A percentile compares a stretch with the other conserved stretches of the same genome.
Conservation (phyloP, 2,797 vertebrate species). For the Gymnopithys bicolor region DNA sequence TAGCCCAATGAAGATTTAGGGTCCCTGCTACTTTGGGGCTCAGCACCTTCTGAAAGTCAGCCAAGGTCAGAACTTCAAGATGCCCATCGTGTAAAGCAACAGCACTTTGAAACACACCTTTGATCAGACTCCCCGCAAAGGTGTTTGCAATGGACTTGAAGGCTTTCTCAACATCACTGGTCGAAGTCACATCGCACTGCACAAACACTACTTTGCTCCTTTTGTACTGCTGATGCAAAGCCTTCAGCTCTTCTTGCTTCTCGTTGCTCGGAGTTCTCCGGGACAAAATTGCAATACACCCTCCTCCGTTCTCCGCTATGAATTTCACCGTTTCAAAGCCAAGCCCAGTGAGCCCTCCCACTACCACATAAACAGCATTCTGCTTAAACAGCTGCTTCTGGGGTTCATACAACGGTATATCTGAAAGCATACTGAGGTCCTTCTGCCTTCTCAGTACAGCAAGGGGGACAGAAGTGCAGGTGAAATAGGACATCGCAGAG, state of each 20-base stretch:
- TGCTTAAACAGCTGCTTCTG: conserved; percentile 76
- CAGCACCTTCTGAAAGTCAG: conserved; percentile 84
- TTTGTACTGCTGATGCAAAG: conserved; percentile 69
- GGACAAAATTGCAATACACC: conserved; percentile 81
- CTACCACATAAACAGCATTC: conserved; percentile 82
- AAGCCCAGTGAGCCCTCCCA: conserved; percentile 86
- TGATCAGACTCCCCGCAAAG: conserved; percentile 77
- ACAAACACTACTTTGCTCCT: conserved; percentile 70
- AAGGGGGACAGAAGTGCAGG: conserved; percentile 70
- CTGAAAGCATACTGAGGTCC: conserved; percentile 37
- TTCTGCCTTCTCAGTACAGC: conserved; percentile 64
- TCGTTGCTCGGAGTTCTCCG: conserved; percentile 74
- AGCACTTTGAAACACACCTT: conserved; percentile 89
- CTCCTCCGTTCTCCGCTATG: conserved; percentile 82
- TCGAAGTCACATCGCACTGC: conserved; percentile 79
- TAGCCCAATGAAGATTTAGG: conserved; percentile 85
- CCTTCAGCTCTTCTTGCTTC: conserved; percentile 75
- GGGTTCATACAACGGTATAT: conserved; percentile 73
- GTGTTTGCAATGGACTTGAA: conserved; percentile 71
- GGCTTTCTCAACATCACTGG: conserved; percentile 72
- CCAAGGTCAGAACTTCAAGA: conserved; percentile 78
- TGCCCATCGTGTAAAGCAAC: conserved; percentile 83
- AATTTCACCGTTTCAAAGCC: conserved; percentile 90
- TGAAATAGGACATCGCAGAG: conserved; percentile 75
- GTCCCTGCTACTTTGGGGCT: conserved; percentile 86